These are phyloP conservation scores for Pampusana beccarii DNA, from an alignment of 2,113 vertebrate species.

Conservation along the genomic window DNA sequence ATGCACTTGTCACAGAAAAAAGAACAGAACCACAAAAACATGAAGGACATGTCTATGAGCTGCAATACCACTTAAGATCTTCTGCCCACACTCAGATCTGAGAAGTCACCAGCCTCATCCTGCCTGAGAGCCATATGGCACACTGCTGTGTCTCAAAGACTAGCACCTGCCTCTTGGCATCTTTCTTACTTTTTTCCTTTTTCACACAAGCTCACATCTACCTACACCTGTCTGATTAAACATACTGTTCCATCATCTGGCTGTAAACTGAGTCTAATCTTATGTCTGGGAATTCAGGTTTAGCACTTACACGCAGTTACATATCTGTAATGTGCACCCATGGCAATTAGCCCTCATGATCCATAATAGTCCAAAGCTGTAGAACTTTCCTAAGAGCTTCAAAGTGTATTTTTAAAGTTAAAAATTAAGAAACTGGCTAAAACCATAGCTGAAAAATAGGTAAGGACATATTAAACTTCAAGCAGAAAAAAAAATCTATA, in stretches of 20 bases:
- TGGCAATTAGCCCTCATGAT: neutral
- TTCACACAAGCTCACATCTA: neutral
- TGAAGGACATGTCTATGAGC: fast-evolving
- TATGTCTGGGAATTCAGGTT: neutral
- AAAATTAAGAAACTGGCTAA: neutral
- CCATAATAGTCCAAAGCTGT: neutral
- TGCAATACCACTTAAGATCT: neutral
- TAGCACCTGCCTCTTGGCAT: neutral
- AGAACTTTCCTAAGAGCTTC: neutral
- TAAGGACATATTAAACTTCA: neutral
- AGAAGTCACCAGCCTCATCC: neutral
- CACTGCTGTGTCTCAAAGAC: neutral
- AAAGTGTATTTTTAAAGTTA: neutral
- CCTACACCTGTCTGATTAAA: neutral
- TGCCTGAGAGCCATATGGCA: neutral
- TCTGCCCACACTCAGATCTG: neutral
- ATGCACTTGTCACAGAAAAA: neutral
- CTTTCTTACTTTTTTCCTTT: neutral
- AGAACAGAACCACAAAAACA: neutral
- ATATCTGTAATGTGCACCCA: neutral
- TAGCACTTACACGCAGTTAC: neutral
- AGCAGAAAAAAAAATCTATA: neutral
- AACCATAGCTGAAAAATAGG: neutral
- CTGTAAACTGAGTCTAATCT: neutral
- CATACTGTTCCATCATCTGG: neutral